phyloP scores from a whole-genome alignment of 2,113 vertebrate species.

The Canis aureus region DNA sequence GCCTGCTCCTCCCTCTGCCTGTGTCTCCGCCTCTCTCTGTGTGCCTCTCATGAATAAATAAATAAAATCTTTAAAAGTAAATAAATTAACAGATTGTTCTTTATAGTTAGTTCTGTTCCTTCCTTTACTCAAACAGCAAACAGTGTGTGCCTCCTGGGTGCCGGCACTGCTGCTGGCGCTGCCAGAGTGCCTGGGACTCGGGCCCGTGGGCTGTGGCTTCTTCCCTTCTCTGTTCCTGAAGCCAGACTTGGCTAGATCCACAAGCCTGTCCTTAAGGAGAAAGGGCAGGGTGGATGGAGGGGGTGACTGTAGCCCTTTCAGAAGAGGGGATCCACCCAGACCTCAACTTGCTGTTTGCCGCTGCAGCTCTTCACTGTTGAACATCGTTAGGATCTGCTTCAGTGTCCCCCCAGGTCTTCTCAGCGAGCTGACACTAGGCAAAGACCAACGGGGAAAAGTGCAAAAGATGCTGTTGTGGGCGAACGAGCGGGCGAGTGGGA shows the following conservation, averaged over 20 bases:
- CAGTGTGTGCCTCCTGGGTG: too few relatives aligned
- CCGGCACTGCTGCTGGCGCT: background rate
- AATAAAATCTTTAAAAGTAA: too few relatives aligned
- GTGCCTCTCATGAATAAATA: too few relatives aligned
- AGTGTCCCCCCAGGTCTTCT: background rate
- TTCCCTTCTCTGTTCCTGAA: background rate
- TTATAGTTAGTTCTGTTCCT: background rate
- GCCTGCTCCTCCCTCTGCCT: too few relatives aligned
- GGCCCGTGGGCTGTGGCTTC: background rate
- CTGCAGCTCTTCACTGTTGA: background rate
- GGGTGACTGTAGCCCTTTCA: background rate
- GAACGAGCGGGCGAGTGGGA: background rate
- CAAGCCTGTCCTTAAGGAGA: background rate
- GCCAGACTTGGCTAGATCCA: background rate
- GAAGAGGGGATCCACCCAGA: background rate
- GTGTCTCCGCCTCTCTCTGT: too few relatives aligned
- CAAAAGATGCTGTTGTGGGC: background rate
- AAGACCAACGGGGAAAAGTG: background rate
- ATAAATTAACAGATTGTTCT: background rate
- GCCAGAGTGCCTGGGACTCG: background rate
- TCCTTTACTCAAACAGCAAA: background rate
- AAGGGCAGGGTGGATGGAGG: background rate
- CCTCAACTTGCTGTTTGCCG: background rate
- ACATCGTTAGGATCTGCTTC: background rate
- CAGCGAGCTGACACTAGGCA: background rate